A percentile compares a stretch with the other conserved stretches of the same genome.
phyloP scores from a whole-genome alignment of 2,888 invertebrate species.

The Mythimna loreyi region DNA sequence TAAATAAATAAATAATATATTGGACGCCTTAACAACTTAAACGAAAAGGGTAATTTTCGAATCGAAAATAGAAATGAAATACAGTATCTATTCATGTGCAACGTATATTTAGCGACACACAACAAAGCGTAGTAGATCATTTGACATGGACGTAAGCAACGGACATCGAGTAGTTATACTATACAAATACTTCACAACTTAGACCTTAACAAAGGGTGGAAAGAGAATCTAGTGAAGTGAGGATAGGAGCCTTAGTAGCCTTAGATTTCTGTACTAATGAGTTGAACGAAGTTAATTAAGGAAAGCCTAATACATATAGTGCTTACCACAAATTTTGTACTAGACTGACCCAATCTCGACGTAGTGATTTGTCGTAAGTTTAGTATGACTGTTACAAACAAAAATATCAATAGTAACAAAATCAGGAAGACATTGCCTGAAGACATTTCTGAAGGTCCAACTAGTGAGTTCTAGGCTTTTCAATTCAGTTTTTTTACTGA shows the following conservation, averaged over 20 bases:
- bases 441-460: too few relatives aligned
- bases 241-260: not conserved
- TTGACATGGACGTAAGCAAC: slow-evolving; percentile 74
- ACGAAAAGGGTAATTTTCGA: too few relatives aligned
- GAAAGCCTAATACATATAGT: not conserved
- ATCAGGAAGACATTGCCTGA: too few relatives aligned
- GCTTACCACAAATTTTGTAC: not conserved
- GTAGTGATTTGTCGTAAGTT: too few relatives aligned
- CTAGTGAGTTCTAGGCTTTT: too few relatives aligned
- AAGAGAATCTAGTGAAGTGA: not conserved
- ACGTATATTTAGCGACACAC: slow-evolving; percentile 77
- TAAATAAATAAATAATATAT: too few relatives aligned
- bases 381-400: too few relatives aligned
- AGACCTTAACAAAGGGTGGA: slow-evolving; percentile 10
- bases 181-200: slow-evolving; percentile 25
- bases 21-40: too few relatives aligned
- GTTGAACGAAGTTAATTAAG: not conserved
- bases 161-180: slow-evolving; percentile 48
- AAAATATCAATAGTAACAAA: too few relatives aligned
- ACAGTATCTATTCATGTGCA: slow-evolving; percentile 44
- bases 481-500: too few relatives aligned
- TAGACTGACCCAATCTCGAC: too few relatives aligned
- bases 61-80: slow-evolving; percentile 56
- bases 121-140: slow-evolving; percentile 79
- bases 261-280: not conserved